These are phyloP conservation scores for Mellivora capensis DNA, from an alignment of 2,113 vertebrate genomes.

Conservation along the genomic window DNA sequence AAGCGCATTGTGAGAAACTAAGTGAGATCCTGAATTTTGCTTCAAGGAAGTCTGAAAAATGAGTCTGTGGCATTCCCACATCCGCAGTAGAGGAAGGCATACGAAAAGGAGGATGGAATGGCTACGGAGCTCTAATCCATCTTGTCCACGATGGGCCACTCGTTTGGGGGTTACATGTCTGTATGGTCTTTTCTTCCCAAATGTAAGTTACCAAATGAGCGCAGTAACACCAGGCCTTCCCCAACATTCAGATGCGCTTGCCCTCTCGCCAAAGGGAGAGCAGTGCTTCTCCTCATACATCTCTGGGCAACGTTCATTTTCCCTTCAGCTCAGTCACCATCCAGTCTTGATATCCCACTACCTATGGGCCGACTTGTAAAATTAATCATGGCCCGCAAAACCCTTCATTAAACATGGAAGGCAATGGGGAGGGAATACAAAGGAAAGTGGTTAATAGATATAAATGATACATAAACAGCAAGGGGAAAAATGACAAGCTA, in stretches of 20 bases:
- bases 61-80: neutral
- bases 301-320: neutral
- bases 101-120: neutral
- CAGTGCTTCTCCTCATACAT: neutral
- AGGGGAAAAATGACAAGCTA: neutral
- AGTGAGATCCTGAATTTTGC: neutral
- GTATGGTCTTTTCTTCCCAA: neutral
- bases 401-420: neutral
- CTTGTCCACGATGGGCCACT: no score
- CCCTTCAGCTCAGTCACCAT: neutral
- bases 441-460: neutral
- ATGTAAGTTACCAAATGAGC: neutral
- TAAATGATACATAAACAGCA: neutral
- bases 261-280: no score
- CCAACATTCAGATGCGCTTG: neutral
- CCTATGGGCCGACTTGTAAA: neutral
- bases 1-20: neutral
- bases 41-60: neutral
- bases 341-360: neutral
- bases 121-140: fast-evolving
- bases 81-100: neutral
- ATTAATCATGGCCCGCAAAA: neutral
- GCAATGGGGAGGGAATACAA: neutral
- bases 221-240: neutral
- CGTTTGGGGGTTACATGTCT: neutral